A percentile compares a stretch with the other conserved stretches of the same genome.
These are phyloP conservation scores for Hephaestus fuliginosus DNA, from an alignment of 2,797 vertebrate genomes.

Conservation along the genomic window DNA sequence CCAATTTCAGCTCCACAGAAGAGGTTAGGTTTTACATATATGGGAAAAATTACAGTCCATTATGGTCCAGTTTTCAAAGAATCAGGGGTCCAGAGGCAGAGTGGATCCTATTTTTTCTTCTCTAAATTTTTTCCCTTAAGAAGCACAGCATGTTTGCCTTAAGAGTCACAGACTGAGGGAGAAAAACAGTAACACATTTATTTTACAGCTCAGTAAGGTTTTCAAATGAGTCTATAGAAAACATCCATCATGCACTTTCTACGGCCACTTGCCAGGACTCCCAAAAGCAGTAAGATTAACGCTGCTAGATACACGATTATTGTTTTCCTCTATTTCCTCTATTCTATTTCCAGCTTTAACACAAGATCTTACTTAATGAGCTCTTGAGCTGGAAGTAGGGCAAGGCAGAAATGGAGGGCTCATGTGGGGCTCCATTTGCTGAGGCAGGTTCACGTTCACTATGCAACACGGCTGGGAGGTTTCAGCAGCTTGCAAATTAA, in stretches of 20 bases:
- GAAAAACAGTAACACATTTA: slow-evolving; percentile 9
- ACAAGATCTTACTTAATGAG: slow-evolving; percentile 75
- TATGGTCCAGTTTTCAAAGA: slow-evolving; percentile 31
- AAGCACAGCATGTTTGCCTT: slow-evolving; percentile 16
- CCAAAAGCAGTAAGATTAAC: slow-evolving; percentile 56
- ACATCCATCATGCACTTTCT: slow-evolving; percentile 22
- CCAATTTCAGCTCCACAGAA: slow-evolving; percentile 22
- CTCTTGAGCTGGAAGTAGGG: slow-evolving; percentile 73
- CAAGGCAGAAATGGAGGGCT: slow-evolving; percentile 43
- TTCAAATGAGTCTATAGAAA: slow-evolving; percentile 25
- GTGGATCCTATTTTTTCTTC: slow-evolving; percentile 9
- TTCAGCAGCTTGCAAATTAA: slow-evolving; percentile 56
- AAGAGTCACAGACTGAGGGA: not conserved
- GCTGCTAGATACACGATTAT: slow-evolving; percentile 61
- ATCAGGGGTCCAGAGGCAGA: slow-evolving; percentile 23
- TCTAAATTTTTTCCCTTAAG: not conserved
- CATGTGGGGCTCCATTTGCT: slow-evolving; percentile 27
- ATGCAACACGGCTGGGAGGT: slow-evolving; percentile 28
- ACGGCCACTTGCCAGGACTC: slow-evolving; percentile 28
- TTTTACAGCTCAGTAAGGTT: slow-evolving; percentile 24
- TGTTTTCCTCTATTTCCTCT: slow-evolving; percentile 13
- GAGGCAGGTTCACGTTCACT: slow-evolving; percentile 39
- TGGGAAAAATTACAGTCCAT: slow-evolving; percentile 8
- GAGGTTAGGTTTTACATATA: slow-evolving; percentile 21
- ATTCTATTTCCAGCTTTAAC: slow-evolving; percentile 62